phyloP scores from a whole-genome alignment of 92 coral and sea anemone species.

The Epizoanthus ramosus region DNA sequence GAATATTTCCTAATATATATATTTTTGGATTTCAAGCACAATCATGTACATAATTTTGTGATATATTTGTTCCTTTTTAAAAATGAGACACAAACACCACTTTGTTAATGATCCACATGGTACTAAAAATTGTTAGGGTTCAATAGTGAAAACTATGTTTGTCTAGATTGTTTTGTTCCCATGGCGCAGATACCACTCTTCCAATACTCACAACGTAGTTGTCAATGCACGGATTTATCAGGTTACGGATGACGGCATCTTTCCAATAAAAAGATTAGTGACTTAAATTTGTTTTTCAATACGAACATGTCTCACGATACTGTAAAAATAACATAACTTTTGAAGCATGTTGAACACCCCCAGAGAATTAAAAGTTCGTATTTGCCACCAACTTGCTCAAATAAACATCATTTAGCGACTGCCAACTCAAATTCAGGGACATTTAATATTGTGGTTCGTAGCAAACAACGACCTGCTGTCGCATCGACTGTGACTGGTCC shows the following conservation, averaged over 20 bases:
- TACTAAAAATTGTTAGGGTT: too few species aligned
- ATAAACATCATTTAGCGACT: not conserved
- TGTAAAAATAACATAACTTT: not conserved
- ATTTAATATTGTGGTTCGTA: not conserved
- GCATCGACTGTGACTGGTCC: not conserved
- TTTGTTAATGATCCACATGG: too few species aligned
- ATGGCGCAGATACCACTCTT: not conserved
- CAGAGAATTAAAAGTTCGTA: not conserved
- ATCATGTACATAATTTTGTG: too few species aligned
- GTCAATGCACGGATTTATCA: not conserved
- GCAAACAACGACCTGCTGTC: conserved; percentile 11
- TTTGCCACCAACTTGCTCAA: not conserved
- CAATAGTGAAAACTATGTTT: too few species aligned
- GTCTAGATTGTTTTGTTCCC: not conserved
- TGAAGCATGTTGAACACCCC: not conserved
- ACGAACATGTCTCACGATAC: not conserved
- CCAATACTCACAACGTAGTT: not conserved
- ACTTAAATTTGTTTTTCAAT: not conserved
- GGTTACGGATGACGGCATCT: not conserved
- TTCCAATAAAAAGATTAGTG: not conserved
- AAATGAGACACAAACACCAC: too few species aligned
- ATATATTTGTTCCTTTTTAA: too few species aligned
- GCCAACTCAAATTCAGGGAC: not conserved
- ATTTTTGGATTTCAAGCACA: too few species aligned
- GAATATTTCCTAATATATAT: too few species aligned